Evolutionary conservation across 2,113 vertebrate genomes (phyloP), one percentile per base, ranked within the genome.

Genomic region (Eretmochelys imbricata): DNA sequence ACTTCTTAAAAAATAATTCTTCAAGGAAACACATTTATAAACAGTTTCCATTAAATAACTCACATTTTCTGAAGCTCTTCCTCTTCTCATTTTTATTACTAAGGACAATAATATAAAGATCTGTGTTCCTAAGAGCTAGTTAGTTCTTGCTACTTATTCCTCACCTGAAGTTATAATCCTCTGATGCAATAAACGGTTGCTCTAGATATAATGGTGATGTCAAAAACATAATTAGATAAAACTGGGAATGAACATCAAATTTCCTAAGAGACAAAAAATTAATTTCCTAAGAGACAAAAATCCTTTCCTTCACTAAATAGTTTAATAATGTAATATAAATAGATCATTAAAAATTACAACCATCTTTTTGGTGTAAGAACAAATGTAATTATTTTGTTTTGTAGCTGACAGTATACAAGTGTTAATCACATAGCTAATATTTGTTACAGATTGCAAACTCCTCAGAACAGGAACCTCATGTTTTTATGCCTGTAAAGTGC

Each of bases 221-320:
- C 90, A 93, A 93, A 93, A 85, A 57, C 11, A 50, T 13, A 72
- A 10, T 29, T 55, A 83, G 7, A 81, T 31, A 88, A 92, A 96
- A 82, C 5, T 53, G 29, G 13, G 11, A 89, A 93, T 5, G 62
- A 85, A 17, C 88, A 69, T 82, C 29, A 80, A 80, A 84, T 27
- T 42, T 42, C 38, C 38, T 42, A 42, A 42, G 38, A 42, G 38
- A 42, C 38, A 42, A 42, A 42, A 42, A 5, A 42, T 42, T 42
- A 13, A 38, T 72, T 75, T 89, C 5, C 38, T 51, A 42, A n/a
- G 51, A 62, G 8, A 62, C 46, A 22, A 69, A 55, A 59, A 1
- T 38, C 0, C 53, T 76, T 79, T 42, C 84, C 55, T 38, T 48
- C 82, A 84, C 38, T 38, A 84, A 69, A 4, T 3, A 54, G 55